A percentile compares a stretch with the other conserved stretches of the same genome.
phyloP scores from a whole-genome alignment of 2,113 vertebrate genomes.

The Gasterosteus nipponicus region DNA sequence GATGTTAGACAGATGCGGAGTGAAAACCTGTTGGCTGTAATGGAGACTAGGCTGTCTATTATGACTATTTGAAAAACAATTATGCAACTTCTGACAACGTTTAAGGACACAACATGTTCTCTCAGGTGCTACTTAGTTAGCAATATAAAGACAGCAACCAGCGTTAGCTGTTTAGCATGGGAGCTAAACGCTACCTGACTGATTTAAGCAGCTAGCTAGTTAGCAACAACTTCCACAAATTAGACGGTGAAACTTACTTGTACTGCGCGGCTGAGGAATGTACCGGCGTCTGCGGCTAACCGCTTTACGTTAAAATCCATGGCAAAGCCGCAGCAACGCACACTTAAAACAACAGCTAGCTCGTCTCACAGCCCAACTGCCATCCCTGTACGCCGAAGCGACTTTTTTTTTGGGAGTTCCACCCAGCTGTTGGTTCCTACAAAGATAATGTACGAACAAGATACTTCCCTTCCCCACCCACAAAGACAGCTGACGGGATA shows the following conservation, averaged over 20 bases:
- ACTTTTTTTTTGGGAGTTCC: slow-evolving; percentile 63
- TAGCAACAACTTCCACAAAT: slow-evolving; percentile 24
- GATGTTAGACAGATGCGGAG: background rate
- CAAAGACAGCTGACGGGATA: background rate
- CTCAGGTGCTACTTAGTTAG: background rate
- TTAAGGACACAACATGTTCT: background rate
- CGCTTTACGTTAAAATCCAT: slow-evolving; percentile 98
- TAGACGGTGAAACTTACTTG: slow-evolving; percentile 83
- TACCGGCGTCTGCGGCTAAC: slow-evolving; percentile 93
- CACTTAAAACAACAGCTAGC: background rate
- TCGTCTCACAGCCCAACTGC: slow-evolving; percentile 24
- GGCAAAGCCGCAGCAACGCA: slow-evolving; percentile 40
- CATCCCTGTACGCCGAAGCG: slow-evolving; percentile 16
- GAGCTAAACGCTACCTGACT: slow-evolving; percentile 38
- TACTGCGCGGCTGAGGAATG: slow-evolving; percentile 93
- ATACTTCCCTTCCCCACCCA: background rate
- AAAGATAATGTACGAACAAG: slow-evolving; percentile 51
- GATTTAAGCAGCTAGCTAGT: slow-evolving; percentile 43
- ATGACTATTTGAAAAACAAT: background rate
- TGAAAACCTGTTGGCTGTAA: too few relatives aligned
- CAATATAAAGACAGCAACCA: background rate
- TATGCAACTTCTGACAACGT: background rate
- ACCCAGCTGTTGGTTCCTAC: slow-evolving; percentile 73
- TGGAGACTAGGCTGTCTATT: background rate
- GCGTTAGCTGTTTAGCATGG: slow-evolving; percentile 20